Conservation (phyloP, 2,113 vertebrate genomes). For the Genyomyrus donnyi region DNA sequence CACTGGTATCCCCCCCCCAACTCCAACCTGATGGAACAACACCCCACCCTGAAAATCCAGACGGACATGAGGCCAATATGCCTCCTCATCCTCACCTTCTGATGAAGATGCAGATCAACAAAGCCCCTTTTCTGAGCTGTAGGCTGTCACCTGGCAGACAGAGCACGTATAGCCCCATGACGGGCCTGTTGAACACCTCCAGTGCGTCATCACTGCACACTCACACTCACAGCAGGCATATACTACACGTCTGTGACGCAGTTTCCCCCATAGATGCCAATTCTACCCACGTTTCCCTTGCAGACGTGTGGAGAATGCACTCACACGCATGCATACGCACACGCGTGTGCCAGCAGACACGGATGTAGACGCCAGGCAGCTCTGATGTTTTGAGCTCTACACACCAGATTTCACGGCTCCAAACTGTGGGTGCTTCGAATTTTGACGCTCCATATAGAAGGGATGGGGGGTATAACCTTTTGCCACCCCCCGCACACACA, state of each 20-base stretch:
- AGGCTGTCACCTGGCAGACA: constrained; percentile 38
- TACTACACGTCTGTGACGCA: constrained; percentile 43
- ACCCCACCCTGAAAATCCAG: constrained; percentile 38
- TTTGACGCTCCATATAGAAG: neutral
- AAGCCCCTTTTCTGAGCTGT: constrained; percentile 37
- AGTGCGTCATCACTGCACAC: constrained; percentile 50
- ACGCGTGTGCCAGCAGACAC: constrained; percentile 38
- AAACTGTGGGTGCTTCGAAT: constrained; percentile 47
- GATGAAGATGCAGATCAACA: constrained; percentile 36
- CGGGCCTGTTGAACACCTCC: constrained; percentile 49
- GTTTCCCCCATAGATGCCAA: constrained; percentile 59
- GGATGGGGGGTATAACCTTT: neutral
- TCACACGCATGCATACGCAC: neutral
- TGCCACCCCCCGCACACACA: neutral
- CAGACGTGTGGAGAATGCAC: constrained; percentile 21
- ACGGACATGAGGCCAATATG: constrained; percentile 42
- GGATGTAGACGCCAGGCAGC: constrained; percentile 51
- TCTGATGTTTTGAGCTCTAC: constrained; percentile 40
- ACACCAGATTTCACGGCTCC: constrained; percentile 41
- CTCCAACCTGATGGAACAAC: constrained; percentile 45
- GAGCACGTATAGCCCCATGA: constrained; percentile 43
- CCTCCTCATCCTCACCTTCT: constrained; percentile 35
- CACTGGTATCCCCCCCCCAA: constrained; percentile 39
- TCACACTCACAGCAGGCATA: constrained; percentile 45
- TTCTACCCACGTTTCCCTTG: constrained; percentile 59